A percentile compares a stretch with the other conserved stretches of the same genome.
These are phyloP conservation scores for Parascotia fuliginaria DNA, from an alignment of 2,888 invertebrate genomes.

Conservation along the genomic window DNA sequence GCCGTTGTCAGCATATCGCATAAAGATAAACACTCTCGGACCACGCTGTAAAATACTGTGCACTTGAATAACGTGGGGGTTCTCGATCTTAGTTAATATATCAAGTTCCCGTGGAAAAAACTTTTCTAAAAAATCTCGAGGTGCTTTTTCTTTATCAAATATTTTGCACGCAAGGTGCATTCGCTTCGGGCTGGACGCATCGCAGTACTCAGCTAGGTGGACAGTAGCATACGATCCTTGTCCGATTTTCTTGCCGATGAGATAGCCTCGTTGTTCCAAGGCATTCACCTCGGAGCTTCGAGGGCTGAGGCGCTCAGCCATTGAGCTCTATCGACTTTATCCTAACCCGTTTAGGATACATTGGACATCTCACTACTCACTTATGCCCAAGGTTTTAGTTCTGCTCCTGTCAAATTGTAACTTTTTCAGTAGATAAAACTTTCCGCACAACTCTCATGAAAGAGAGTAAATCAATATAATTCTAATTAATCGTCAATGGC, in stretches of 20 bases:
- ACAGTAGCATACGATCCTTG: conserved; percentile 97
- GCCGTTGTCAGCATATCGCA: conserved; percentile 96
- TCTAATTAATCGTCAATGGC: conserved; percentile 62
- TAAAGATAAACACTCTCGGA: conserved; percentile 94
- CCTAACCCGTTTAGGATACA: conserved; percentile 85
- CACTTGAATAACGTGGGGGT: conserved; percentile 95
- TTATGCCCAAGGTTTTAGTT: conserved; percentile 73
- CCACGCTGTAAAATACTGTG: conserved; percentile 94
- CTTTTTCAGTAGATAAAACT: conserved; percentile 63
- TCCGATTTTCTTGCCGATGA: conserved; percentile 94
- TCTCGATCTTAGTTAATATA: conserved; percentile 94
- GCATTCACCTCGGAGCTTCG: conserved; percentile 94
- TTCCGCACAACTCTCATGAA: conserved; percentile 76
- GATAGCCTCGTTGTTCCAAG: conserved; percentile 93
- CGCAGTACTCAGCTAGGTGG: conserved; percentile 93
- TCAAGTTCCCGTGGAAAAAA: conserved; percentile 97
- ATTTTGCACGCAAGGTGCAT: conserved; percentile 95
- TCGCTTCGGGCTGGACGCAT: conserved; percentile 89
- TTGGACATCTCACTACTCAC: conserved; percentile 83
- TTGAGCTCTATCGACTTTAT: conserved; percentile 85
- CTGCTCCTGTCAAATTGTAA: conserved; percentile 75
- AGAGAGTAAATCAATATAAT: conserved; percentile 68
- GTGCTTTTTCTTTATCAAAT: conserved; percentile 95
- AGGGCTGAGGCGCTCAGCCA: conserved; percentile 91
- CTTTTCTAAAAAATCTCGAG: conserved; percentile 94